Conservation (phyloP, 2,113 vertebrate genomes). For the Garra rufa region DNA sequence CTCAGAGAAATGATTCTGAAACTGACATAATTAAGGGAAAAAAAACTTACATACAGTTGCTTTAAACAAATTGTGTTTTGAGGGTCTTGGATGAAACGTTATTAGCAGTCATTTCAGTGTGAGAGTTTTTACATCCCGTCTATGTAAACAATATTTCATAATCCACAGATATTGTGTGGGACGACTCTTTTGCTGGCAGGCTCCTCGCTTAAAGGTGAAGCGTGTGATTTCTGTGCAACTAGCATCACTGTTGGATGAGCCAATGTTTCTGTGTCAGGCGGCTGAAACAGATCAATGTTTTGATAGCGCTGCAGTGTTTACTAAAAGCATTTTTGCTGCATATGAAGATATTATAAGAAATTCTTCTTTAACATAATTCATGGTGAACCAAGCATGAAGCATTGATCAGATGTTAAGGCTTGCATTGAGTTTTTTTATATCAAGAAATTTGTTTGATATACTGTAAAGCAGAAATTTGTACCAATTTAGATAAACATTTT, state of each 20-base stretch:
- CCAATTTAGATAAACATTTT: no score
- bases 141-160: conserved; percentile 21
- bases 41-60: background rate
- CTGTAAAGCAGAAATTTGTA: no score
- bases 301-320: background rate
- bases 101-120: background rate
- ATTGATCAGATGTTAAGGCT: background rate
- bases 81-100: background rate
- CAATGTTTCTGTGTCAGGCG: background rate
- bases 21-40: no score
- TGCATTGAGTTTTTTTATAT: background rate
- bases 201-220: background rate
- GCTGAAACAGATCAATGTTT: background rate
- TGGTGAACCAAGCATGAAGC: background rate
- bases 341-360: background rate
- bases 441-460: no score
- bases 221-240: background rate
- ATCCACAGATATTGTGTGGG: conserved; percentile 10
- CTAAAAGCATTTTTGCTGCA: background rate
- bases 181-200: background rate
- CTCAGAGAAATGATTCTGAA: no score
- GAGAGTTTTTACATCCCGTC: background rate
- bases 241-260: background rate
- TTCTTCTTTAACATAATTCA: background rate
- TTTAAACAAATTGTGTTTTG: background rate